phyloP scores from a whole-genome alignment of 2,113 vertebrate species.

The Microcebus lehilahytsara region DNA sequence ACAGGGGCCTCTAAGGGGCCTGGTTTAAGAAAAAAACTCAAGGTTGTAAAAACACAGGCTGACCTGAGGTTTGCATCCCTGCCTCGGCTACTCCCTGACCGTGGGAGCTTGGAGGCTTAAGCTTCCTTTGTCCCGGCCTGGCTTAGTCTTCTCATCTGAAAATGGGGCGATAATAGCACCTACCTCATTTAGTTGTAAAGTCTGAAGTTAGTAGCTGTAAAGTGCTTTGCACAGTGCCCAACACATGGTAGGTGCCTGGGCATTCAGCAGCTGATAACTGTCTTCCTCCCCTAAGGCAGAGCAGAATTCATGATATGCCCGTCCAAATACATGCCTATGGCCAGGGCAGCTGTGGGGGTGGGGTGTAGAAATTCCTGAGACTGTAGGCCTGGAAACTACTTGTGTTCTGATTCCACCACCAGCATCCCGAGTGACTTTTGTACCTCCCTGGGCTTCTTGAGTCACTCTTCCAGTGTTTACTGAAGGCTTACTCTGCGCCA shows the following conservation, averaged over 20 bases:
- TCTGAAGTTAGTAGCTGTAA: not conserved
- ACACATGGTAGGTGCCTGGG: not conserved
- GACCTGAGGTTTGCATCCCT: not conserved
- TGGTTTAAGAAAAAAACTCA: not conserved
- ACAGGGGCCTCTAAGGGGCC: not conserved
- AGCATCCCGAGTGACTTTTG: not conserved
- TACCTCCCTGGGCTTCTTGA: not conserved
- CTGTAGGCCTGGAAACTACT: not conserved
- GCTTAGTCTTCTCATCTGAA: not conserved
- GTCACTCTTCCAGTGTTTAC: not conserved
- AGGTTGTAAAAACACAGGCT: not conserved
- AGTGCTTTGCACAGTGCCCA: not conserved
- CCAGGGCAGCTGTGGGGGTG: not conserved
- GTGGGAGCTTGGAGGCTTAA: not conserved
- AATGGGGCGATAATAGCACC: not conserved
- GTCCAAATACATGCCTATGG: not conserved
- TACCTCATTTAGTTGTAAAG: not conserved
- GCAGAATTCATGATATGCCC: not conserved
- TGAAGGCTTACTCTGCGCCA: not conserved
- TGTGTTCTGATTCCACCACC: not conserved
- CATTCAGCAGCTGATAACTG: not conserved
- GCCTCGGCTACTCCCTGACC: not conserved
- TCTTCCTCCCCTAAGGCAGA: not conserved
- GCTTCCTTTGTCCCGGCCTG: not conserved
- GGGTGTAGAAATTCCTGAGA: not conserved